These are phyloP conservation scores for Nymphalis polychloros DNA, from an alignment of 2,888 invertebrate genomes.

Conservation along the genomic window DNA sequence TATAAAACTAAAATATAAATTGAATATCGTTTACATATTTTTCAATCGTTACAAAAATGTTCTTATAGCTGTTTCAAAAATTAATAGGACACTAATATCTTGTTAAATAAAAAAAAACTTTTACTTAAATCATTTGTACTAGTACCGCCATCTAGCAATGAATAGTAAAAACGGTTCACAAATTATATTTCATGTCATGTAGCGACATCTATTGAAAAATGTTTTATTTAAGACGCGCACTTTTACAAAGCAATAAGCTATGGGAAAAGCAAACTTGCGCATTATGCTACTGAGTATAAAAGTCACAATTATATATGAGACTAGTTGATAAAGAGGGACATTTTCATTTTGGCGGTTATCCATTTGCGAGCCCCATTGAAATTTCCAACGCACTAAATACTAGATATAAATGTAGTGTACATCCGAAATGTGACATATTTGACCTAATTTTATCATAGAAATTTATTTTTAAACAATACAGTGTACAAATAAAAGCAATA, in stretches of 20 bases:
- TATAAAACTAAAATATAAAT: too few species aligned
- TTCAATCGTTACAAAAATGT: too few species aligned
- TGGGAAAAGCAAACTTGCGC: constrained; percentile 47
- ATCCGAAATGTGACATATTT: constrained; percentile 60
- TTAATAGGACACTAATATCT: too few species aligned
- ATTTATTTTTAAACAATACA: constrained; percentile 25
- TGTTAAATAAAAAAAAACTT: too few species aligned
- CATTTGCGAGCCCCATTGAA: constrained; percentile 54
- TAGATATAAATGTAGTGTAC: constrained; percentile 49
- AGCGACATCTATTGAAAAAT: constrained; percentile 23
- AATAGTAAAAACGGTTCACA: background rate
- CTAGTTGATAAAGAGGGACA: background rate
- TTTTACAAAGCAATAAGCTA: background rate
- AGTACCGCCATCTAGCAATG: constrained; percentile 6
- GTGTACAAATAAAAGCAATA: constrained; percentile 39
- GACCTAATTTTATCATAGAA: constrained; percentile 49
- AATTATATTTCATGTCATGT: background rate
- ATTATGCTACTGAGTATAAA: constrained; percentile 50
- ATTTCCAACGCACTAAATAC: constrained; percentile 42
- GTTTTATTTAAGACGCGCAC: background rate
- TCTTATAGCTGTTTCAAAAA: too few species aligned
- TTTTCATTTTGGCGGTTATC: constrained; percentile 36
- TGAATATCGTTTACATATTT: too few species aligned
- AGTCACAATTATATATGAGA: constrained; percentile 23
- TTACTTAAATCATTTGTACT: background rate